Percentiles rank a stretch among this genome's conserved stretches.
These are phyloP conservation scores for Chloropsis cyanopogon DNA, from an alignment of 2,113 vertebrate genomes.

Conservation along the genomic window DNA sequence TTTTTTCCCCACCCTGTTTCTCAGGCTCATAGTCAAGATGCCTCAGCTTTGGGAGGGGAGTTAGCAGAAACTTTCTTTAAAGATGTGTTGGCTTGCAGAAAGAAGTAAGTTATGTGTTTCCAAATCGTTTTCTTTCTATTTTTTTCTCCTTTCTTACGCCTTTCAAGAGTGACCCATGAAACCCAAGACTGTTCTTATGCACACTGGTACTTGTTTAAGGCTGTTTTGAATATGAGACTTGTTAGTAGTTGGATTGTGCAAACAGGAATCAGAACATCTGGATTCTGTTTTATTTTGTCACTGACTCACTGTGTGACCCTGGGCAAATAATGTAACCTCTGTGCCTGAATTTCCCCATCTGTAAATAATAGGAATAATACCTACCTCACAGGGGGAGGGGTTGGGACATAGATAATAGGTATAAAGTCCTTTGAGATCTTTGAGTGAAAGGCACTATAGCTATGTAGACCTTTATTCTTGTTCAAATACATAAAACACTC, in stretches of 20 bases:
- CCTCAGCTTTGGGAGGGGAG: not conserved
- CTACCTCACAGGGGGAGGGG: constrained; percentile 65
- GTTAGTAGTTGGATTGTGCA: not conserved
- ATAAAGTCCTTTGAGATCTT: constrained; percentile 30
- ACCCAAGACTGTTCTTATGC: not conserved
- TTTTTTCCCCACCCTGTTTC: not conserved
- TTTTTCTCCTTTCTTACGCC: not conserved
- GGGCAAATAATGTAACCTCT: constrained; percentile 64
- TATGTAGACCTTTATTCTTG: not conserved
- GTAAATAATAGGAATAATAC: constrained; percentile 62
- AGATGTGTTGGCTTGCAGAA: not conserved
- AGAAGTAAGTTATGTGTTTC: not conserved
- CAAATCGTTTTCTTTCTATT: not conserved
- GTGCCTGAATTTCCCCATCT: constrained; percentile 67
- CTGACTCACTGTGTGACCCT: constrained; percentile 40
- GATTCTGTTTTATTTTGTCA: constrained; percentile 8
- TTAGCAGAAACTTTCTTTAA: constrained; percentile 2
- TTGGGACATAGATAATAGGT: not conserved
- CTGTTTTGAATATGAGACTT: not conserved
- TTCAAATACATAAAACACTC: not conserved
- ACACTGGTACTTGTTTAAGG: not conserved
- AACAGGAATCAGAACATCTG: not conserved
- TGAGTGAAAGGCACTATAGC: not conserved
- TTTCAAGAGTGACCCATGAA: not conserved
- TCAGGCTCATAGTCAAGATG: not conserved